Percentiles rank a stretch among this genome's conserved stretches.
phyloP scores from a whole-genome alignment of 1,140 invertebrate genomes.

The Tetragnatha versicolor region DNA sequence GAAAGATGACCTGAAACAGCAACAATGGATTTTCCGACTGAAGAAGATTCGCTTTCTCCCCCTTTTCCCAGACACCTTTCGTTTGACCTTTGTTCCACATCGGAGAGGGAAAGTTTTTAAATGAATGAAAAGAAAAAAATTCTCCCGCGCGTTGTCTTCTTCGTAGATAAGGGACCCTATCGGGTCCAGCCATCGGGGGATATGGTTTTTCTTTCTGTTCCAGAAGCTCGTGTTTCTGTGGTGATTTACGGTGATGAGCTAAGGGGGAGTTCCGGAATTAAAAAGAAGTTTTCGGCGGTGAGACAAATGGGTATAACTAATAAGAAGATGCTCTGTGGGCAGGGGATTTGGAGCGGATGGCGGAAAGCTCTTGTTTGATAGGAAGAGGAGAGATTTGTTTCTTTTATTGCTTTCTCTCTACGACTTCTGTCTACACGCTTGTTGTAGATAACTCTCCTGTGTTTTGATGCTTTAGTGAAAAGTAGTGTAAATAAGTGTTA shows the following conservation, averaged over 20 bases:
- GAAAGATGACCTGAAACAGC: slow-evolving; percentile 47
- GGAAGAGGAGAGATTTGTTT: too few species aligned
- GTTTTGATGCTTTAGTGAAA: too few species aligned
- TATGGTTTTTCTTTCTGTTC: slow-evolving; percentile 8
- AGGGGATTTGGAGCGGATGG: not conserved
- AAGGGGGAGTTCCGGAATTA: not conserved
- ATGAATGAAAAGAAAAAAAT: slow-evolving; percentile 13
- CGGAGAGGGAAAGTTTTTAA: not conserved
- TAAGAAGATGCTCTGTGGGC: not conserved
- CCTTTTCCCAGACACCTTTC: slow-evolving; percentile 50
- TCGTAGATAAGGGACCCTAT: slow-evolving; percentile 8
- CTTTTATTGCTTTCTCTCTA: too few species aligned
- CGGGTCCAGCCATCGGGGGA: not conserved
- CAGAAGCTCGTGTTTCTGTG: not conserved
- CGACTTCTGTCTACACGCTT: too few species aligned
- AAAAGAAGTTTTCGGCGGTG: not conserved
- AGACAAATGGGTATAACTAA: not conserved
- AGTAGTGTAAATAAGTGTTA: too few species aligned
- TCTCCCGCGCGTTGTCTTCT: slow-evolving; percentile 3
- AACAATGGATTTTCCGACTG: slow-evolving; percentile 35
- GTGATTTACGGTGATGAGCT: not conserved
- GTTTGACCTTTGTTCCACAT: slow-evolving; percentile 50
- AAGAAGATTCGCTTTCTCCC: slow-evolving; percentile 6
- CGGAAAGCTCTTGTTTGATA: not conserved
- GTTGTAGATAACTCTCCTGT: too few species aligned